Evolutionary conservation across 2,113 vertebrate species (phyloP).

Genomic region (Engystomops pustulosus): DNA sequence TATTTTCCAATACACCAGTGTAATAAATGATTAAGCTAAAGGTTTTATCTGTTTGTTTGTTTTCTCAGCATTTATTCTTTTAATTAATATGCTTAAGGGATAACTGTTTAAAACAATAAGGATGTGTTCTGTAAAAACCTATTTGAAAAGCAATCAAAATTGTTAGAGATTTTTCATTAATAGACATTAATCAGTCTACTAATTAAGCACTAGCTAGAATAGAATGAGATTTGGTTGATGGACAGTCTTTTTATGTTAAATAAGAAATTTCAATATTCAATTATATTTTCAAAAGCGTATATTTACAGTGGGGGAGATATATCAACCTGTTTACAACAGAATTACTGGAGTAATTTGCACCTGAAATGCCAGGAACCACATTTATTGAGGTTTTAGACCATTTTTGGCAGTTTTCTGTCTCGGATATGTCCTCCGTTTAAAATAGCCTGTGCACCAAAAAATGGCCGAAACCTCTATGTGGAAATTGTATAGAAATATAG

Average conservation of each 20-base stretch:
- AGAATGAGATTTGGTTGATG: constrained; percentile 36
- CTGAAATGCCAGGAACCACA: too few species aligned
- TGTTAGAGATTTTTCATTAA: constrained; percentile 44
- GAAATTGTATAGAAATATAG: too few species aligned
- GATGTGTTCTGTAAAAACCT: constrained; percentile 20
- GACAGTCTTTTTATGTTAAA: constrained; percentile 47
- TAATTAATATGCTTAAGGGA: constrained; percentile 50
- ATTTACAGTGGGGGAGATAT: too few species aligned
- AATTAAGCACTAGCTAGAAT: constrained; percentile 39
- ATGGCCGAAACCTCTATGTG: too few species aligned
- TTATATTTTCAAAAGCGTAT: constrained; percentile 33
- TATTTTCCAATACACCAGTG: neutral
- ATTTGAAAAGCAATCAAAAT: constrained; percentile 51
- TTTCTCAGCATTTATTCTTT: neutral
- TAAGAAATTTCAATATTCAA: constrained; percentile 44
- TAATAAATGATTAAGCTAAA: neutral
- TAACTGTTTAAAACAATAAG: constrained; percentile 41
- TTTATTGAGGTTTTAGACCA: too few species aligned
- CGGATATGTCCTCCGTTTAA: too few species aligned
- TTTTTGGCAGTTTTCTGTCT: too few species aligned
- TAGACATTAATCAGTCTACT: constrained; percentile 43
- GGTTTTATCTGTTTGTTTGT: constrained; percentile 14
- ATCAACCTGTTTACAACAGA: too few species aligned
- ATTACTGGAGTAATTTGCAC: too few species aligned
- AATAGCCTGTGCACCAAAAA: too few species aligned